phyloP scores from a whole-genome alignment of 2,888 invertebrate species.

The Cheilosia urbana region DNA sequence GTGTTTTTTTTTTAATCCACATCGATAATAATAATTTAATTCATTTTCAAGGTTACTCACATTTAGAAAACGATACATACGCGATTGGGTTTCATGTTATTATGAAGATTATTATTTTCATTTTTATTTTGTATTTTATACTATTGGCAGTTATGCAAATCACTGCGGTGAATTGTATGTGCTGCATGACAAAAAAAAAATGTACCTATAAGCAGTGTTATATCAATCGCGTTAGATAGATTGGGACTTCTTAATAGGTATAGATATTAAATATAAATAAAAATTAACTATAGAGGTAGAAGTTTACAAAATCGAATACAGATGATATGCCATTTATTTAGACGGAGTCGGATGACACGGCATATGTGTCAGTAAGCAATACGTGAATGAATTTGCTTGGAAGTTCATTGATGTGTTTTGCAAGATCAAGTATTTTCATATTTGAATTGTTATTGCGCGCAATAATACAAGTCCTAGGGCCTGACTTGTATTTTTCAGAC shows the following conservation, averaged over 20 bases:
- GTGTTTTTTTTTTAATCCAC: conserved; percentile 31
- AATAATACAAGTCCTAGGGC: too few species aligned
- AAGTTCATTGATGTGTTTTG: too few species aligned
- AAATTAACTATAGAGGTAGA: conserved; percentile 1
- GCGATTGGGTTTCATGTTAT: conserved; percentile 35
- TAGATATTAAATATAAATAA: too few species aligned
- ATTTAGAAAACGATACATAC: conserved; percentile 45
- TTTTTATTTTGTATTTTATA: conserved; percentile 4
- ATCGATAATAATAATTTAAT: conserved; percentile 49
- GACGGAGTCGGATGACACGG: background rate
- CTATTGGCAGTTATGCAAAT: conserved; percentile 53
- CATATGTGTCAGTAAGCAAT: too few species aligned
- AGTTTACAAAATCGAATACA: background rate
- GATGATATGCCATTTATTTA: background rate
- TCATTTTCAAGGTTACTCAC: conserved; percentile 50
- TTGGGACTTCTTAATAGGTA: conserved; percentile 42
- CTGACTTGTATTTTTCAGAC: too few species aligned
- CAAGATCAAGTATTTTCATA: too few species aligned
- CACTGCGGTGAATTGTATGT: conserved; percentile 36
- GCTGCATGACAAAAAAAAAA: conserved; percentile 32
- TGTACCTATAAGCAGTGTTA: background rate
- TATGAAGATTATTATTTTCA: conserved; percentile 8
- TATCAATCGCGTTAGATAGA: conserved; percentile 22
- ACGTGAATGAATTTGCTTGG: too few species aligned
- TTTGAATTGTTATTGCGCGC: too few species aligned